These are phyloP conservation scores for Saxicola maurus DNA, from an alignment of 2,797 vertebrate genomes.

Conservation along the genomic window DNA sequence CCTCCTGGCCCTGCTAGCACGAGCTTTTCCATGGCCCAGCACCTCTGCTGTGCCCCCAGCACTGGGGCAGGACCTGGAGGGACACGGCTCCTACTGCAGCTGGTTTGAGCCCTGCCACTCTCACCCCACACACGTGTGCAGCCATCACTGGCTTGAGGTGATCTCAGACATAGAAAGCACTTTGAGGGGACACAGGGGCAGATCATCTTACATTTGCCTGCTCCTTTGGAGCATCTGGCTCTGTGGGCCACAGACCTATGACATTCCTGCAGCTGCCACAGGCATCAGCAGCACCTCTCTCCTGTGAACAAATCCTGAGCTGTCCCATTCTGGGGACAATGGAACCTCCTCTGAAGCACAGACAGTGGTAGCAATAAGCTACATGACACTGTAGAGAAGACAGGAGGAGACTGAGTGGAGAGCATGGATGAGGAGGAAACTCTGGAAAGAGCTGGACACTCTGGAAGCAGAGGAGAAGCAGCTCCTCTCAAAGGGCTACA, in stretches of 20 bases:
- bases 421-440: background rate
- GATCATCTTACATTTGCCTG: background rate
- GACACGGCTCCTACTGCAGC: background rate
- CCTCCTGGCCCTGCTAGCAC: background rate
- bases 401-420: background rate
- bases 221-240: background rate
- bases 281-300: background rate
- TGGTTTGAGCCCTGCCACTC: background rate
- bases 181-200: background rate
- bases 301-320: background rate
- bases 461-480: background rate
- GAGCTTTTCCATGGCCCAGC: accelerated
- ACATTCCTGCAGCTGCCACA: background rate
- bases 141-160: background rate
- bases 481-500: background rate
- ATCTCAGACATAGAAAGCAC: background rate
- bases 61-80: background rate
- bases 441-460: background rate
- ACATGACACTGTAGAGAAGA: background rate
- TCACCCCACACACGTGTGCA: background rate
- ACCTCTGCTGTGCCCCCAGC: background rate
- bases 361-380: background rate
- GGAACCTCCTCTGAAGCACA: background rate
- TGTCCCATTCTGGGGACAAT: background rate
- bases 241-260: background rate